Conservation (phyloP, 92 coral and sea anemone genomes). For the Muricea muricata region DNA sequence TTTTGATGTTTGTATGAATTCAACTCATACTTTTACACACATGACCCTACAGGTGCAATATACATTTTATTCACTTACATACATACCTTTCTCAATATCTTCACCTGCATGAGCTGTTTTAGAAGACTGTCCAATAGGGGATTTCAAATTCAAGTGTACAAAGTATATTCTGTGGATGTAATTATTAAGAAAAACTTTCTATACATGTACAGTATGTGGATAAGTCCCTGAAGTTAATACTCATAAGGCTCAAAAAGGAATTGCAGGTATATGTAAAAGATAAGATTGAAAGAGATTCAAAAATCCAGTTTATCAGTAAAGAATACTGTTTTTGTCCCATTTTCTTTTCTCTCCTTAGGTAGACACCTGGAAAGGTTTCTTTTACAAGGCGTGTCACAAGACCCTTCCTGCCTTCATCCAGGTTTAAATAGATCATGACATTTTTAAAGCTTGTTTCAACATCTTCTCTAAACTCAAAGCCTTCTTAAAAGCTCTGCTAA, state of each 20-base stretch:
- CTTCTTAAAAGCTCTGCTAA: constrained; percentile 25
- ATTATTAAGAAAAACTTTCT: not conserved
- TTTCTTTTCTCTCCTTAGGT: constrained; percentile 28
- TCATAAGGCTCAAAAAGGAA: no score
- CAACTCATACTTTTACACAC: no score
- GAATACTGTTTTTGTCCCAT: constrained; percentile 51
- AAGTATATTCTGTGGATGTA: not conserved
- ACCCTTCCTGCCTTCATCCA: constrained; percentile 20
- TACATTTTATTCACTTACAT: no score
- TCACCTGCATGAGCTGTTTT: not conserved
- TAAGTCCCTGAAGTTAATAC: no score
- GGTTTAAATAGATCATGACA: constrained; percentile 31
- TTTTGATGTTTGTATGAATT: no score
- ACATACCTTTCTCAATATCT: not conserved
- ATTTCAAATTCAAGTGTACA: not conserved
- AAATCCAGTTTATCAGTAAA: not conserved
- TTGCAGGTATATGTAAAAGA: no score
- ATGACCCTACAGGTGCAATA: no score
- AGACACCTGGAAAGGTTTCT: constrained; percentile 46
- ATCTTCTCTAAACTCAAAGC: constrained; percentile 32
- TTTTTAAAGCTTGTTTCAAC: constrained; percentile 11
- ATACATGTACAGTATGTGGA: not conserved
- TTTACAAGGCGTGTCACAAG: constrained; percentile 54
- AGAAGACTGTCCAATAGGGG: not conserved
- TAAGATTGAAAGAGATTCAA: no score